phyloP scores from a whole-genome alignment of 2,797 vertebrate genomes.

The Orientallactaga sibirica region DNA sequence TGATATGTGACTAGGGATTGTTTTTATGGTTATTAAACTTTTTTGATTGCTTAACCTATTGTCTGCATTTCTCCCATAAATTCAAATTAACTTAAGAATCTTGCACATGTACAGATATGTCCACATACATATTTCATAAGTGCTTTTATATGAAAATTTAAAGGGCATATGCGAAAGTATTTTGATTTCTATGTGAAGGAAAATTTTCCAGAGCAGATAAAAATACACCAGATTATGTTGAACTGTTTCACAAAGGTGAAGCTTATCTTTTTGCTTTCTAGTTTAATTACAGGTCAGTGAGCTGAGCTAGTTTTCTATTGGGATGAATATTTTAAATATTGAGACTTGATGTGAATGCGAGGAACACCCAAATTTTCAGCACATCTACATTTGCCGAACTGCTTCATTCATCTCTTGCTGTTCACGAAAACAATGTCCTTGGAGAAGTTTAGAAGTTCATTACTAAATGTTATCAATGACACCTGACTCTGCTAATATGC shows the following conservation, averaged over 20 bases:
- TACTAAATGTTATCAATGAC: background rate
- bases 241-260: conserved; percentile 34
- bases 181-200: conserved; percentile 7
- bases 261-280: conserved; percentile 16
- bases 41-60: conserved; percentile 50
- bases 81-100: conserved; percentile 71
- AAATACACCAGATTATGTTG: conserved; percentile 27
- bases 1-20: conserved; percentile 66
- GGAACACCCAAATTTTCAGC: conserved; percentile 1
- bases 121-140: conserved; percentile 51
- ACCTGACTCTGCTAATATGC: background rate
- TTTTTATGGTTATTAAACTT: conserved; percentile 71
- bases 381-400: background rate
- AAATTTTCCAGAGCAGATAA: conserved; percentile 5
- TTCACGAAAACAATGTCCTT: conserved; percentile 5
- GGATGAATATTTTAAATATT: conserved; percentile 64
- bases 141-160: conserved; percentile 30
- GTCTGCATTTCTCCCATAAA: conserved; percentile 62
- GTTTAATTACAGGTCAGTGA: conserved; percentile 30
- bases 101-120: conserved; percentile 7
- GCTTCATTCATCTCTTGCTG: background rate
- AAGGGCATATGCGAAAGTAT: conserved; percentile 53
- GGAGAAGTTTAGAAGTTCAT: conserved; percentile 43
- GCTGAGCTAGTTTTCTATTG: conserved; percentile 52
- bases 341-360: conserved; percentile 1